Evolutionary conservation across 2,113 vertebrate species (phyloP).

Genomic region (Gallinago paraguaiae): DNA sequence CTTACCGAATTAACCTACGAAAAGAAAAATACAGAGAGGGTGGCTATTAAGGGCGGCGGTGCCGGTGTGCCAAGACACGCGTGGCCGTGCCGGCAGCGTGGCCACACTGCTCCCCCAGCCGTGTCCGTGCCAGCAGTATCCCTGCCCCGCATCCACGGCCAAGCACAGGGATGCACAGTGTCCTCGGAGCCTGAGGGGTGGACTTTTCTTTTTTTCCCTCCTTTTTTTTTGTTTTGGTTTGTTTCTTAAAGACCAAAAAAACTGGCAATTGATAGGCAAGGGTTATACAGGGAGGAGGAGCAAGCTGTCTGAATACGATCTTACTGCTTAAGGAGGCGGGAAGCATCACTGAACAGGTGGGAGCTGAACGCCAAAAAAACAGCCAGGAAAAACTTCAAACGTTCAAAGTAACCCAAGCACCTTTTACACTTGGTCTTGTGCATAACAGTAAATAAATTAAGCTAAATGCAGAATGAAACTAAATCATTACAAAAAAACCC

Average conservation of each 20-base stretch:
- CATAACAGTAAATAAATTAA: background rate
- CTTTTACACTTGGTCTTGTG: background rate
- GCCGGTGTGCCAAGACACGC: fast-evolving
- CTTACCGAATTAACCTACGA: conserved; percentile 71
- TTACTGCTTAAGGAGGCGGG: background rate
- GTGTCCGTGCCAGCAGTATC: background rate
- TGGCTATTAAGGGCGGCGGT: background rate
- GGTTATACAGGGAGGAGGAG: background rate
- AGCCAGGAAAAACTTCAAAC: fast-evolving
- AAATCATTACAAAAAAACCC: background rate
- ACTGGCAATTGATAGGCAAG: background rate
- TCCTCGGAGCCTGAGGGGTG: background rate
- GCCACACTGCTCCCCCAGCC: background rate
- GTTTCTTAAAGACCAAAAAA: background rate
- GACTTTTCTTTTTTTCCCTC: background rate
- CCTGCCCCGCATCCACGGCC: background rate
- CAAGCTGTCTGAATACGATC: background rate
- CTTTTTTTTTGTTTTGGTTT: too few species aligned
- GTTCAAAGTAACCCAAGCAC: background rate
- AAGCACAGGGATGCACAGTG: background rate
- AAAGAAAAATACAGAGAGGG: conserved; percentile 57
- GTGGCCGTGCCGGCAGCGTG: fast-evolving
- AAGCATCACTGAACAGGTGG: background rate
- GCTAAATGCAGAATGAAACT: background rate
- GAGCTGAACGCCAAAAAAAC: background rate